Evolutionary conservation across 2,113 vertebrate species (phyloP).

Genomic region (Sceloporus undulatus): DNA sequence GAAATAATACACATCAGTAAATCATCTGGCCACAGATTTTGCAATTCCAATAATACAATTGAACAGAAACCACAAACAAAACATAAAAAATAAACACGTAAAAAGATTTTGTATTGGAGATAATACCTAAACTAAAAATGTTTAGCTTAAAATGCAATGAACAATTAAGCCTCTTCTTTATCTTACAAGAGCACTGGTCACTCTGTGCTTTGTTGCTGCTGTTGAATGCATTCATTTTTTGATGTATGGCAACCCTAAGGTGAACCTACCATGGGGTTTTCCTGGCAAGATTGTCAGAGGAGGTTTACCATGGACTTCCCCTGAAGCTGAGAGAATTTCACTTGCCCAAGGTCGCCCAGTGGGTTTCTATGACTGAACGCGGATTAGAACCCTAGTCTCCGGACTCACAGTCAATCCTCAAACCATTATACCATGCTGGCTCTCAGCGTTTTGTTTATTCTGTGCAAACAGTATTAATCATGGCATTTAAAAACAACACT

Average conservation of each 20-base stretch:
- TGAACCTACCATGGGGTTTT: no score
- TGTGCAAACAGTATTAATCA: not conserved
- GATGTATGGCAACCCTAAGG: no score
- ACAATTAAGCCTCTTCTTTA: not conserved
- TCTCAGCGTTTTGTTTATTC: not conserved
- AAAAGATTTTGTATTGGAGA: not conserved
- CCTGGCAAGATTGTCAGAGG: no score
- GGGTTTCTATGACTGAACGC: no score
- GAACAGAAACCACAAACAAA: not conserved
- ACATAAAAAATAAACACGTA: not conserved
- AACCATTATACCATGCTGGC: no score
- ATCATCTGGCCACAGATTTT: not conserved
- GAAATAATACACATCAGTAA: not conserved
- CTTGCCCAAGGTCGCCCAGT: no score
- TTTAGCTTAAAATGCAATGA: not conserved
- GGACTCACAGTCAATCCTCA: no score
- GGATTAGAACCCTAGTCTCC: no score
- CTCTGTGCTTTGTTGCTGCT: not conserved
- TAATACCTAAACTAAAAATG: not conserved
- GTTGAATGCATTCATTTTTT: no score
- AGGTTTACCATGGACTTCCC: no score
- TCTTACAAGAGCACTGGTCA: not conserved
- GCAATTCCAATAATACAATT: not conserved
- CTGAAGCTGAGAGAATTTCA: no score
- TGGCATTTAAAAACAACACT: not conserved